These are phyloP conservation scores for Siniperca undulata DNA, from an alignment of 2,797 vertebrate species.

Conservation along the genomic window DNA sequence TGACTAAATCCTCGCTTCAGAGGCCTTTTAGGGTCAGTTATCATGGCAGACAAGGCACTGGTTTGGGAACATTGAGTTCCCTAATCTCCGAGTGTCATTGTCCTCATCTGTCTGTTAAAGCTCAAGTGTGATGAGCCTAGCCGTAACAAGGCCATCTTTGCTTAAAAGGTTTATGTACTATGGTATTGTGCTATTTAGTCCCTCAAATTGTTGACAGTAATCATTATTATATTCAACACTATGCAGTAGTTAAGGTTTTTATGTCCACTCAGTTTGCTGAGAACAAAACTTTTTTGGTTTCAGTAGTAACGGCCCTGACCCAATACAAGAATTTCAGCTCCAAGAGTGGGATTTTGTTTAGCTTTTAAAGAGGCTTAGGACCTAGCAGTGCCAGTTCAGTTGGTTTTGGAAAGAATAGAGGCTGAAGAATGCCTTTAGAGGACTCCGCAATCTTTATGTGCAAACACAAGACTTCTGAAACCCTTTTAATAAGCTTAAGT, in stretches of 20 bases:
- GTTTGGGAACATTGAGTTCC: constrained; percentile 54
- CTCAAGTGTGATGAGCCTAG: constrained; percentile 14
- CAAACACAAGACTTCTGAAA: constrained; percentile 39
- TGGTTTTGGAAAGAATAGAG: constrained; percentile 46
- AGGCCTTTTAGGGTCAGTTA: constrained; percentile 66
- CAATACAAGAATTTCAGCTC: constrained; percentile 42
- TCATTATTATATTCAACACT: constrained; percentile 6
- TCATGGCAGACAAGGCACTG: constrained; percentile 23
- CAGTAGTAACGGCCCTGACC: constrained; percentile 19
- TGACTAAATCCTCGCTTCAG: constrained; percentile 42
- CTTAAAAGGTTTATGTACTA: background rate
- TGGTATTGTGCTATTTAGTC: background rate
- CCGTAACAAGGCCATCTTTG: background rate
- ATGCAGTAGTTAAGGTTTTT: constrained; percentile 1
- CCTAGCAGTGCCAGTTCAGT: constrained; percentile 42
- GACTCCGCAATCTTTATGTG: constrained; percentile 23
- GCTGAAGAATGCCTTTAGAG: constrained; percentile 45
- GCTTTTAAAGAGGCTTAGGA: constrained; percentile 74
- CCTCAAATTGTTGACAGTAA: background rate
- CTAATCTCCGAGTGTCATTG: constrained; percentile 41
- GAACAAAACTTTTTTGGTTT: constrained; percentile 30
- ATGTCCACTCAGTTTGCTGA: constrained; percentile 5
- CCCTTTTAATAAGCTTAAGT: constrained; percentile 12
- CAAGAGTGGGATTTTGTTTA: constrained; percentile 64
- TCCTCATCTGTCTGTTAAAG: constrained; percentile 31